Evolutionary conservation across 1,140 invertebrate species (phyloP).

Genomic region (Temnothorax curvispinosus): DNA sequence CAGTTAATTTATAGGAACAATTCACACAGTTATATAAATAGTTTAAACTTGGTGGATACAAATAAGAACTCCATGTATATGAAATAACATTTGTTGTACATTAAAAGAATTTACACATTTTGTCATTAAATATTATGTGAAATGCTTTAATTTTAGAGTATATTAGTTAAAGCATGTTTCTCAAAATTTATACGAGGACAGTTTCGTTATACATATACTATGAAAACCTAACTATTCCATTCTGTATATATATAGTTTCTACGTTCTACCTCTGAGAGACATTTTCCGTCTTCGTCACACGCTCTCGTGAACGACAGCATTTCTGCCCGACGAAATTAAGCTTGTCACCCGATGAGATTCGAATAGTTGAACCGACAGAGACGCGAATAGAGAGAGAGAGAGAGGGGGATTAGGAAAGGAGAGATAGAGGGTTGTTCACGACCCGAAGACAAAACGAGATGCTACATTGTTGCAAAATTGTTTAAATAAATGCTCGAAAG

Average conservation of each 20-base stretch:
- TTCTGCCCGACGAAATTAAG: constrained; percentile 34
- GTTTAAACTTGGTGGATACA: background rate
- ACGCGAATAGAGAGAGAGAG: background rate
- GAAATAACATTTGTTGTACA: background rate
- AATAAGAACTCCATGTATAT: background rate
- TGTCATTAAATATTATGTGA: background rate
- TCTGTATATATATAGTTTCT: background rate
- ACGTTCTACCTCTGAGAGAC: background rate
- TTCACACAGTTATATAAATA: background rate
- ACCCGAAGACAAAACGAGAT: background rate
- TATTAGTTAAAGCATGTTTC: background rate
- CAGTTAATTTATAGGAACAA: background rate
- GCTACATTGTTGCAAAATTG: constrained; percentile 3
- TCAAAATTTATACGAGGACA: background rate
- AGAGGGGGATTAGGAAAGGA: background rate
- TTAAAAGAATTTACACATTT: background rate
- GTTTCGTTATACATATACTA: background rate
- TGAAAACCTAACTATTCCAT: background rate
- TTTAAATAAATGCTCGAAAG: constrained; percentile 12
- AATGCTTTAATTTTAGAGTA: background rate
- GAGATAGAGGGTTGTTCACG: background rate
- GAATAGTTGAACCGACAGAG: constrained; percentile 22
- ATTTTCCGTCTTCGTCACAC: constrained; percentile 7
- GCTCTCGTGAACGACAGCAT: constrained; percentile 24
- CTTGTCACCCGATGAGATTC: constrained; percentile 45